A percentile compares a stretch with the other conserved stretches of the same genome.
phyloP scores from a whole-genome alignment of 2,113 vertebrate species.

The Dendropsophus ebraccatus region DNA sequence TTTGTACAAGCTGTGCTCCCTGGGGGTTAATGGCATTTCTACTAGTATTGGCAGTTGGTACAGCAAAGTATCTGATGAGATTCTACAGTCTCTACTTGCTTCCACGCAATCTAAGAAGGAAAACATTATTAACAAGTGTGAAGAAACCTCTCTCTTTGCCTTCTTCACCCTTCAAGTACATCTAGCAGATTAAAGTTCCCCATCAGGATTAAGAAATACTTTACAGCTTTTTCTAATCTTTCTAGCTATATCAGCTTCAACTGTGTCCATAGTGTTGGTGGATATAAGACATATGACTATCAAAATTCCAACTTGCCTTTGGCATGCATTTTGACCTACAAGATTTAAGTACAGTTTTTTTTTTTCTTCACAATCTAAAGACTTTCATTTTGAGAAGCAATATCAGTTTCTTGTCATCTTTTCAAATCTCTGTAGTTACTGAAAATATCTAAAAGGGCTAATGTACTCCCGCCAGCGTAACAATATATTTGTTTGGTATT shows the following conservation, averaged over 20 bases:
- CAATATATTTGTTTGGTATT: background rate
- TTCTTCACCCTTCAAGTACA: slow-evolving; percentile 36
- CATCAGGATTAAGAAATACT: slow-evolving; percentile 55
- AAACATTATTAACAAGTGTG: slow-evolving; percentile 46
- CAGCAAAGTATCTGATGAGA: slow-evolving; percentile 21
- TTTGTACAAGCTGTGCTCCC: slow-evolving; percentile 7
- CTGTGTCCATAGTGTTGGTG: slow-evolving; percentile 24
- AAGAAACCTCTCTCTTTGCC: slow-evolving; percentile 50
- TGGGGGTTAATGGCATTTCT: slow-evolving; percentile 10
- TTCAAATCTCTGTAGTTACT: slow-evolving; percentile 1
- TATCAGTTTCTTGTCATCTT: background rate
- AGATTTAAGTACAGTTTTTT: slow-evolving; percentile 15
- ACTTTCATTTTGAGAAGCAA: slow-evolving; percentile 21
- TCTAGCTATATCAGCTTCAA: slow-evolving; percentile 6
- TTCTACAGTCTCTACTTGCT: background rate
- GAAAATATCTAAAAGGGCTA: background rate
- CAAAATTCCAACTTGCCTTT: slow-evolving; percentile 40
- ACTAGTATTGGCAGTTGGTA: background rate
- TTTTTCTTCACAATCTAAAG: background rate
- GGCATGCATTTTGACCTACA: slow-evolving; percentile 36
- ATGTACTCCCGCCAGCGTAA: background rate
- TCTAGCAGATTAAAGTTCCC: slow-evolving; percentile 53
- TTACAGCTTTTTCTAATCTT: slow-evolving; percentile 46
- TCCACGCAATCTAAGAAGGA: slow-evolving; percentile 28
- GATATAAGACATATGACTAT: slow-evolving; percentile 34